Conservation (phyloP, 2,797 vertebrate species). For the Limosa lapponica region DNA sequence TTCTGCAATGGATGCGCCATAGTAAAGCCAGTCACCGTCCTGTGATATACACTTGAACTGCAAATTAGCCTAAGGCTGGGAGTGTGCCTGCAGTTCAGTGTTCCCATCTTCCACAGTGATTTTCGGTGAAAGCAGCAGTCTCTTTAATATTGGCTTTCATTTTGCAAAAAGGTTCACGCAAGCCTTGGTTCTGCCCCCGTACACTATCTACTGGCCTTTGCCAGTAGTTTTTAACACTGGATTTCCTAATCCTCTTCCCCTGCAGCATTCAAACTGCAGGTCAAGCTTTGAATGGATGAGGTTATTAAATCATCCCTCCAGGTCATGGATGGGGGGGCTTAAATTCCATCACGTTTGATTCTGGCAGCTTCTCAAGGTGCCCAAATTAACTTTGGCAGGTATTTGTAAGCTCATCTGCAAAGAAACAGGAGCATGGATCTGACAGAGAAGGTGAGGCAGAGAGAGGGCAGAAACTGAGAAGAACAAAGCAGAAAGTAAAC, state of each 20-base stretch:
- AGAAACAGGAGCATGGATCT: not conserved
- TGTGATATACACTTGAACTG: not conserved
- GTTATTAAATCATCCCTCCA: conserved; percentile 2
- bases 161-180: not conserved
- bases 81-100: not conserved
- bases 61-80: not conserved
- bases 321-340: not conserved
- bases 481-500: not conserved
- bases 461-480: not conserved
- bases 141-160: not conserved
- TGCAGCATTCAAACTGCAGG: not conserved
- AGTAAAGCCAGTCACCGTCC: not conserved
- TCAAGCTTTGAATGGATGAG: not conserved
- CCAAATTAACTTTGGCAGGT: not conserved
- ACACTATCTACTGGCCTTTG: not conserved
- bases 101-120: not conserved
- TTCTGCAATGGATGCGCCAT: not conserved
- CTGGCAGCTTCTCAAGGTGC: not conserved
- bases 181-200: not conserved
- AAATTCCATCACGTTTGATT: not conserved
- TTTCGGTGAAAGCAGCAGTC: not conserved
- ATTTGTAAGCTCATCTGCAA: not conserved
- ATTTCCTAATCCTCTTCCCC: not conserved
- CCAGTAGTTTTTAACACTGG: not conserved
- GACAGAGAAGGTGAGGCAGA: not conserved